A percentile compares a stretch with the other conserved stretches of the same genome.
Evolutionary conservation across 92 coral and sea anemone genomes (phyloP).

Genomic region (Palythoa heliodiscus): DNA sequence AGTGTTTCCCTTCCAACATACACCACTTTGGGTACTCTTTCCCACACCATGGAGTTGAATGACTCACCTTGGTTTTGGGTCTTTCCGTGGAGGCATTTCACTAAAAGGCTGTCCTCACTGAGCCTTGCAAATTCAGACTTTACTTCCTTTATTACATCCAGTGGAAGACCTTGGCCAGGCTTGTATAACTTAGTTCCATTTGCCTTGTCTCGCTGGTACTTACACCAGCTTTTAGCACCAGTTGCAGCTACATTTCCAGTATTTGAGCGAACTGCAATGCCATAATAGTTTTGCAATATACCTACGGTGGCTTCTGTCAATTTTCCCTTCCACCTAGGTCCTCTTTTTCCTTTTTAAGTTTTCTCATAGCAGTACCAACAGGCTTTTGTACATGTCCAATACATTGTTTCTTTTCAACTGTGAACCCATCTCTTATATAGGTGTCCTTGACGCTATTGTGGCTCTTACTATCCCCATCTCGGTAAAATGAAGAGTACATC

Average conservation of each 20-base stretch:
- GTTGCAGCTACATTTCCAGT: neutral
- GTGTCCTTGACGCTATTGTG: slow-evolving; percentile 31
- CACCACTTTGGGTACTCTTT: neutral
- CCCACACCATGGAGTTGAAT: neutral
- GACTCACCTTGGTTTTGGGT: neutral
- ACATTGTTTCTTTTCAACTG: slow-evolving; percentile 45
- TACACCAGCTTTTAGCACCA: neutral
- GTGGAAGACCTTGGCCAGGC: neutral
- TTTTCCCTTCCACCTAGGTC: slow-evolving; percentile 63
- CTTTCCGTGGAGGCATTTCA: neutral
- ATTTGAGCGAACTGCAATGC: slow-evolving; percentile 58
- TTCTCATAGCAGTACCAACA: slow-evolving; percentile 65
- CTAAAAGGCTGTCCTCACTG: neutral
- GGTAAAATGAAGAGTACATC: slow-evolving; percentile 35
- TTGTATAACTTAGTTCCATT: neutral
- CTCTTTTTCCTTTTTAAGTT: slow-evolving; percentile 50
- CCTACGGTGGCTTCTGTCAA: slow-evolving; percentile 61
- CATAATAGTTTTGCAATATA: slow-evolving; percentile 21
- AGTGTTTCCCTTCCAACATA: neutral
- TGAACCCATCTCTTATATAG: slow-evolving; percentile 9
- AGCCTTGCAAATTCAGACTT: neutral
- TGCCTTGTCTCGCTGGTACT: neutral
- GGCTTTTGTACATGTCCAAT: slow-evolving; percentile 66
- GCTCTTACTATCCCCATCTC: slow-evolving; percentile 47
- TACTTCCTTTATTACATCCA: neutral